A percentile compares a stretch with the other conserved stretches of the same genome.
These are phyloP conservation scores for Gastrophysa polygoni DNA, from an alignment of 2,888 invertebrate genomes.

Conservation along the genomic window DNA sequence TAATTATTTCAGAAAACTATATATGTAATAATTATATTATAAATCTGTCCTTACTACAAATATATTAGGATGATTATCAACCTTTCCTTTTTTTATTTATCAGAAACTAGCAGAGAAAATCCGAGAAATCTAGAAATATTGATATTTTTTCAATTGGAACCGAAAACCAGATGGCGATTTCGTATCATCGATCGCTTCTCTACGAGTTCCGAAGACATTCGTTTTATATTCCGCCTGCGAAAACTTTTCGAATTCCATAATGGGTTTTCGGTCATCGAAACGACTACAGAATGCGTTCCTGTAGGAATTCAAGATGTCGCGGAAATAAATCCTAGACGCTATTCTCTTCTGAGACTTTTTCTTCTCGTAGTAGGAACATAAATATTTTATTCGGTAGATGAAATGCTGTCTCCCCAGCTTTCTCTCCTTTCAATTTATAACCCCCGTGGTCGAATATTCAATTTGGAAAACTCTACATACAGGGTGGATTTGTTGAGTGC, in stretches of 20 bases:
- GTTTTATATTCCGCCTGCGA: not conserved
- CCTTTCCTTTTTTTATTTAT: too few relatives aligned
- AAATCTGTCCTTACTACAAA: too few relatives aligned
- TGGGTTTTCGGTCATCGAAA: slow-evolving; percentile 17
- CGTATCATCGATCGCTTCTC: too few relatives aligned
- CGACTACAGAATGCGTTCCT: slow-evolving; percentile 25
- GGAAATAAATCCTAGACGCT: slow-evolving; percentile 21
- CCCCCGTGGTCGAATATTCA: not conserved
- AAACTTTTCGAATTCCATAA: slow-evolving; percentile 1
- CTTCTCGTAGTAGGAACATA: not conserved
- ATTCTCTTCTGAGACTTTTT: not conserved
- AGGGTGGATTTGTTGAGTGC: too few relatives aligned
- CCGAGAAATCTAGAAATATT: too few relatives aligned
- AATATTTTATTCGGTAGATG: not conserved
- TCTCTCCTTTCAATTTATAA: not conserved
- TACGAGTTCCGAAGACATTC: too few relatives aligned
- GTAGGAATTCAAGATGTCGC: slow-evolving; percentile 26
- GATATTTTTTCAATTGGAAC: too few relatives aligned
- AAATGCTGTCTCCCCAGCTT: not conserved
- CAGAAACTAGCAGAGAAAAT: not conserved
- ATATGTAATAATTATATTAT: too few relatives aligned
- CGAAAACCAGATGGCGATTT: too few relatives aligned
- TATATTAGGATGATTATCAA: too few relatives aligned
- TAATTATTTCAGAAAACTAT: slow-evolving; percentile 4
- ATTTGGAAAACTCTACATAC: too few relatives aligned